Evolutionary conservation across 2,113 vertebrate genomes (phyloP).

Genomic region (Procavia capensis): DNA sequence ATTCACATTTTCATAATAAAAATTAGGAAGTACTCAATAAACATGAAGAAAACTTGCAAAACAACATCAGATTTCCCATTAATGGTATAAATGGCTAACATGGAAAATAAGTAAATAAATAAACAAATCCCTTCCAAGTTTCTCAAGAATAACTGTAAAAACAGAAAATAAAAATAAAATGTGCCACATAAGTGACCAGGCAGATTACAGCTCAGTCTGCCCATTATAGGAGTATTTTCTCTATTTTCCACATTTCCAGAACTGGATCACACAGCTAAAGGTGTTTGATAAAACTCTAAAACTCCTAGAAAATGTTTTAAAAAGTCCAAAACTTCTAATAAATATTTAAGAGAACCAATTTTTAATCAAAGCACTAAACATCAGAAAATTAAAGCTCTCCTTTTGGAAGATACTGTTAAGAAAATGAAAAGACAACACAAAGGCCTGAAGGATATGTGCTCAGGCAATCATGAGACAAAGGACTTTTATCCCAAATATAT

Average conservation of each 20-base stretch:
- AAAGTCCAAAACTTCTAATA: not conserved
- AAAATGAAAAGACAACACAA: not conserved
- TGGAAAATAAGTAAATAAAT: not conserved
- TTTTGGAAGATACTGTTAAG: not conserved
- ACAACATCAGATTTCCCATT: not conserved
- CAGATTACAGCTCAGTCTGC: not conserved
- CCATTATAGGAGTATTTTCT: not conserved
- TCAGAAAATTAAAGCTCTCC: slow-evolving; percentile 21
- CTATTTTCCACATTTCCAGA: not conserved
- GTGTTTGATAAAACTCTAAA: slow-evolving; percentile 4
- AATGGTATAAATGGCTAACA: not conserved
- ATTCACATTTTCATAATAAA: not conserved
- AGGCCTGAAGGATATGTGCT: not conserved
- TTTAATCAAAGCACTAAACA: not conserved
- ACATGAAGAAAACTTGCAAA: not conserved
- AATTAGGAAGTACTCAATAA: not conserved
- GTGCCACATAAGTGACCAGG: not conserved
- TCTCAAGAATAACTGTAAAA: slow-evolving; percentile 5
- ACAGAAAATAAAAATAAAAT: not conserved
- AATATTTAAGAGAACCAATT: not conserved
- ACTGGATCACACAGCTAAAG: not conserved
- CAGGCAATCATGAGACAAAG: not conserved
- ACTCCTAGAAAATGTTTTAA: not conserved
- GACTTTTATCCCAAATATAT: slow-evolving; percentile 4
- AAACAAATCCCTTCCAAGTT: not conserved